Evolutionary conservation across 2,113 vertebrate genomes (phyloP).

Genomic region (Galeopterus variegatus): DNA sequence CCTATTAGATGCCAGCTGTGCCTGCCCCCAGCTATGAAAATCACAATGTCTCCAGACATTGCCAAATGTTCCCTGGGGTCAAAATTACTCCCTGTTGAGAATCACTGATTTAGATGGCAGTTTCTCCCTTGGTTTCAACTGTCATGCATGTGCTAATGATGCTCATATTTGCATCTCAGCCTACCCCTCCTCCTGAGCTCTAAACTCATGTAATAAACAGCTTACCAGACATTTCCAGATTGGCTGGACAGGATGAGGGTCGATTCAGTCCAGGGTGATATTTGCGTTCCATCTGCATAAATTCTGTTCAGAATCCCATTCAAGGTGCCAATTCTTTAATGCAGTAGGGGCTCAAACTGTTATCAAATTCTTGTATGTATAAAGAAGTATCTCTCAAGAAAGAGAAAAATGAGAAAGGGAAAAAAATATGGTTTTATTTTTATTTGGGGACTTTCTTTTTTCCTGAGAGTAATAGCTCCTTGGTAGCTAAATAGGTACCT

Average conservation of each 20-base stretch:
- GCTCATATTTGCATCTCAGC: background rate
- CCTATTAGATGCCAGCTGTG: background rate
- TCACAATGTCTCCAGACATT: background rate
- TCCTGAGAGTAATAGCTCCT: background rate
- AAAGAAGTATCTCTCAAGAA: constrained; percentile 25
- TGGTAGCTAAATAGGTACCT: constrained; percentile 37
- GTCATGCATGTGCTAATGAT: background rate
- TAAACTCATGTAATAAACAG: background rate
- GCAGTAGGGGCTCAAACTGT: background rate
- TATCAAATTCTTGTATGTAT: constrained; percentile 2
- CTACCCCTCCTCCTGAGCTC: background rate
- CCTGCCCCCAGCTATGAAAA: background rate
- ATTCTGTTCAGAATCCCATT: constrained; percentile 50
- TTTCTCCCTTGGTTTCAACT: background rate
- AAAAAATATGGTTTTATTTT: background rate
- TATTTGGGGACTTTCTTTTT: background rate
- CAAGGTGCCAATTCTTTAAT: constrained; percentile 50
- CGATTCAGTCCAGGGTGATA: constrained; percentile 16
- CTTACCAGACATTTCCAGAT: constrained; percentile 16
- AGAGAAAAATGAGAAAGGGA: background rate
- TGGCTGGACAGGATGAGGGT: background rate
- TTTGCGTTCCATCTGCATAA: constrained; percentile 10
- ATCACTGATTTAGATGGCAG: background rate
- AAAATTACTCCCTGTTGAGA: background rate
- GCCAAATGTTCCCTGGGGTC: background rate